Conservation (phyloP, 1,140 invertebrate species). For the Eupeodes corollae region DNA sequence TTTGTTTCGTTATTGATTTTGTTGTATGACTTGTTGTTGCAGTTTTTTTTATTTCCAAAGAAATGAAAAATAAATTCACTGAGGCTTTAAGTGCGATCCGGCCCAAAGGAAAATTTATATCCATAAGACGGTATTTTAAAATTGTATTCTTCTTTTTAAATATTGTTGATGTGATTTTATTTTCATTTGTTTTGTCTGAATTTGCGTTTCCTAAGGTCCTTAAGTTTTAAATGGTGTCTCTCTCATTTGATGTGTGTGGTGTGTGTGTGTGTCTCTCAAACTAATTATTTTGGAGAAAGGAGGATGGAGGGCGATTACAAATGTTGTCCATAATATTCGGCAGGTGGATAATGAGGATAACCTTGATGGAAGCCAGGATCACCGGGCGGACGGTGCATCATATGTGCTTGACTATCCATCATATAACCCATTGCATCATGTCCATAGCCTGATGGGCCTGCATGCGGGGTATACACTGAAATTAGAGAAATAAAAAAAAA, state of each 20-base stretch:
- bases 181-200: background rate
- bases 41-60: too few relatives aligned
- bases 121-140: background rate
- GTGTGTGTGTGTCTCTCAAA: too few relatives aligned
- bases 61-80: too few relatives aligned
- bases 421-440: constrained; percentile 93
- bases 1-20: too few relatives aligned
- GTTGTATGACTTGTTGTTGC: too few relatives aligned
- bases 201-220: background rate
- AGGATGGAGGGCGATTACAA: constrained; percentile 48
- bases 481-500: constrained; percentile 41
- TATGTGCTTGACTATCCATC: constrained; percentile 88
- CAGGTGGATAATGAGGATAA: constrained; percentile 75
- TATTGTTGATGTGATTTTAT: background rate
- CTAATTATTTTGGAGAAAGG: background rate
- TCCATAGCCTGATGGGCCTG: constrained; percentile 89
- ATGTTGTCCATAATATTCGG: constrained; percentile 83
- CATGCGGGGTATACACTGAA: constrained; percentile 77
- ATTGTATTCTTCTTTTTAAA: background rate
- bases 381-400: constrained; percentile 88
- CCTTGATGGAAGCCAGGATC: constrained; percentile 83
- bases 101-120: too few relatives aligned
- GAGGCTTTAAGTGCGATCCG: too few relatives aligned
- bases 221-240: too few relatives aligned
- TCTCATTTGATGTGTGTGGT: too few relatives aligned